Percentiles rank a stretch among this genome's conserved stretches.
phyloP scores from a whole-genome alignment of 2,888 invertebrate genomes.

The Tenthredo livida region DNA sequence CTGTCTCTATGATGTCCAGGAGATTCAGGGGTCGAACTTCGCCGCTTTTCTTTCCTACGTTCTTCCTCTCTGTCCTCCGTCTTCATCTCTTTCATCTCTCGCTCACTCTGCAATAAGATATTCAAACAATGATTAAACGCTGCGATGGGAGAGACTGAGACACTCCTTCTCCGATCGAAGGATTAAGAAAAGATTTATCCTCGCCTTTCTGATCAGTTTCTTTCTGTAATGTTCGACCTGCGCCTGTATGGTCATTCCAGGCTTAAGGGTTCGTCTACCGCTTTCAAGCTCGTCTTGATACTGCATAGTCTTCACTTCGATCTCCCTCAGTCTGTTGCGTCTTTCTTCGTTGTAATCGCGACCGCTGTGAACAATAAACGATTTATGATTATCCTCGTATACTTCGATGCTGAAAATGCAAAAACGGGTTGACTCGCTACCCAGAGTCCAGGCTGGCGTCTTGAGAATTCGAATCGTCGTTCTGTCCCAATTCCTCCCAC shows the following conservation, averaged over 20 bases:
- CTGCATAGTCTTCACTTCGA: conserved; percentile 96
- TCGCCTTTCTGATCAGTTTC: conserved; percentile 92
- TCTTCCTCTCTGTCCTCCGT: conserved; percentile 75
- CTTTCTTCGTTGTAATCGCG: conserved; percentile 85
- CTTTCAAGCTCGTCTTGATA: conserved; percentile 98
- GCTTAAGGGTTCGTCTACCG: conserved; percentile 86
- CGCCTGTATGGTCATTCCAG: conserved; percentile 87
- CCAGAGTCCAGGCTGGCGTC: conserved; percentile 78
- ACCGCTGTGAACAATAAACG: conserved; percentile 60
- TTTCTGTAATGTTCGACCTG: conserved; percentile 95
- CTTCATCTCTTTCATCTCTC: conserved; percentile 75
- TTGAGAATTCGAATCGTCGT: conserved; percentile 76
- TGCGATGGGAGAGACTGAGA: neutral
- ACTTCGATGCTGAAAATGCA: neutral
- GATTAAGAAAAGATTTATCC: too few relatives aligned
- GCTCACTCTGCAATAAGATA: conserved; percentile 70
- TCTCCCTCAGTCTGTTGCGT: conserved; percentile 90
- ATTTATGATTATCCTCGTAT: neutral
- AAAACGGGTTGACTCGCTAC: conserved; percentile 59
- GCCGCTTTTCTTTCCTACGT: conserved; percentile 73
- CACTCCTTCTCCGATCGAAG: too few relatives aligned
- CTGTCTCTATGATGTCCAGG: conserved; percentile 73
- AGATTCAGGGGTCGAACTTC: conserved; percentile 74
- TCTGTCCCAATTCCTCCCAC: conserved; percentile 89
- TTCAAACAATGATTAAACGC: neutral